A percentile compares a stretch with the other conserved stretches of the same genome.
Evolutionary conservation across 2,113 vertebrate genomes (phyloP).

Genomic region (Sebastes schlegelii): DNA sequence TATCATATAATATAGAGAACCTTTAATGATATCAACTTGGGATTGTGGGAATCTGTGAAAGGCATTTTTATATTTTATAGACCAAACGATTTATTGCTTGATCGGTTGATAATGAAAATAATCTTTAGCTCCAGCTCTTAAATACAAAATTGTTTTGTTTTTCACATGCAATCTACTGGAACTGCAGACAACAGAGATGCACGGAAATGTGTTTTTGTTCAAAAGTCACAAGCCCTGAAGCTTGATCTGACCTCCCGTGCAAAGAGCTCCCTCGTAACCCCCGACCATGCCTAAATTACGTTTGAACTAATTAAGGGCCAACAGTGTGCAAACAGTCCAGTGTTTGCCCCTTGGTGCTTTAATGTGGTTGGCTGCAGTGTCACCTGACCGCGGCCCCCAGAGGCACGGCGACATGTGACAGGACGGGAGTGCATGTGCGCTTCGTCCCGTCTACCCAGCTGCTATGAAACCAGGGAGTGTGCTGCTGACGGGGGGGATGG

Average conservation of each 20-base stretch:
- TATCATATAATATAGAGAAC: no score
- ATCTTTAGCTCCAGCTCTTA: neutral
- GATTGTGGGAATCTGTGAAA: neutral
- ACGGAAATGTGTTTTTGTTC: constrained; percentile 13
- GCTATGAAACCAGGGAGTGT: constrained; percentile 42
- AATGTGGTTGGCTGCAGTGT: constrained; percentile 58
- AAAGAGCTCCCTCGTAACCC: constrained; percentile 33
- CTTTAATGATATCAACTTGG: neutral
- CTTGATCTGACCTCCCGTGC: constrained; percentile 31
- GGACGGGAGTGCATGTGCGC: constrained; percentile 48
- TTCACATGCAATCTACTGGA: neutral
- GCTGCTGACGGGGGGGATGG: constrained; percentile 18
- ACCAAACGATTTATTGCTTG: neutral
- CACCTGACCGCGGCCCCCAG: constrained; percentile 66
- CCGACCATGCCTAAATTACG: constrained; percentile 5
- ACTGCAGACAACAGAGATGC: neutral
- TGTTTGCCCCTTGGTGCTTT: constrained; percentile 53
- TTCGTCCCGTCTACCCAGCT: constrained; percentile 62
- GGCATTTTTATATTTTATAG: neutral
- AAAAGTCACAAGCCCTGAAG: constrained; percentile 20
- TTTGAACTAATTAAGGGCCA: constrained; percentile 64
- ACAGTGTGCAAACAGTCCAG: constrained; percentile 40
- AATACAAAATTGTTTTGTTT: neutral
- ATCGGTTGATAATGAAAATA: neutral
- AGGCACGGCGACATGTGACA: constrained; percentile 65